phyloP scores from a whole-genome alignment of 2,888 invertebrate species.

The Scaptomyza tumidula region DNA sequence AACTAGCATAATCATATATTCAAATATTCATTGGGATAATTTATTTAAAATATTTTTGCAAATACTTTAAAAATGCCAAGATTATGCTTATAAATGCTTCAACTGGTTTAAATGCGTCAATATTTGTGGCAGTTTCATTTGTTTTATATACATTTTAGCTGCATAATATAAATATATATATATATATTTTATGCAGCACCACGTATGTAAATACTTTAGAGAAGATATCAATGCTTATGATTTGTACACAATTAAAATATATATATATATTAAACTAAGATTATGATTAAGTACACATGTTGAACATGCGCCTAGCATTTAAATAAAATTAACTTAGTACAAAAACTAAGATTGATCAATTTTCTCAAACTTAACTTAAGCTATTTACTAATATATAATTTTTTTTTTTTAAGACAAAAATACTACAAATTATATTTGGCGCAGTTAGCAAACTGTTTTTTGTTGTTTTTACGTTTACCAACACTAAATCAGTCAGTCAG shows the following conservation, averaged over 20 bases:
- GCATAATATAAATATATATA: constrained; percentile 13
- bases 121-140: constrained; percentile 56
- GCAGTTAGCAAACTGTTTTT: constrained; percentile 52
- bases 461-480: constrained; percentile 44
- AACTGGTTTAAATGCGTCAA: constrained; percentile 72
- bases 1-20: constrained; percentile 26
- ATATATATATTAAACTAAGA: constrained; percentile 24
- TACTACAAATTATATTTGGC: constrained; percentile 69
- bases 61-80: constrained; percentile 19
- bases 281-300: constrained; percentile 54
- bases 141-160: constrained; percentile 69
- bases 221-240: constrained; percentile 59
- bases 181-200: constrained; percentile 46
- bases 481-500: constrained; percentile 49
- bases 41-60: constrained; percentile 17
- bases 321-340: too few relatives aligned
- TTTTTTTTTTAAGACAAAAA: constrained; percentile 21
- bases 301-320: constrained; percentile 50
- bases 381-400: constrained; percentile 19
- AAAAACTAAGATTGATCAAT: constrained; percentile 7
- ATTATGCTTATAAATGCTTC: constrained; percentile 70
- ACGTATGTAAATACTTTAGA: constrained; percentile 59
- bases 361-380: constrained; percentile 26
- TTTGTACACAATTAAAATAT: constrained; percentile 51
- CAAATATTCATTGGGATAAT: constrained; percentile 28